A percentile compares a stretch with the other conserved stretches of the same genome.
Conservation (phyloP, 1,140 invertebrate species). For the Belonocnema kinseyi region DNA sequence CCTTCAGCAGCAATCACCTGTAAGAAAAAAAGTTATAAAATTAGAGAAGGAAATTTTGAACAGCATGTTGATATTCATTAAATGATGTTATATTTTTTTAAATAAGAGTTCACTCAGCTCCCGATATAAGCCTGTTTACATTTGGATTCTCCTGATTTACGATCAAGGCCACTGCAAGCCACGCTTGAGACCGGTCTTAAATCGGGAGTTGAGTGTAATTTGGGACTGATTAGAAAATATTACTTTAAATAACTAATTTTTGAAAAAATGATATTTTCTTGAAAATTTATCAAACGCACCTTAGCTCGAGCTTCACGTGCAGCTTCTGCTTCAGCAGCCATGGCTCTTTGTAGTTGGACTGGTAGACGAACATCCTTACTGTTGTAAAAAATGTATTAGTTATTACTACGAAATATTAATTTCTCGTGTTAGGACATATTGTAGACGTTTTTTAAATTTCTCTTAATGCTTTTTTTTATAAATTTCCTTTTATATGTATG, state of each 20-base stretch:
- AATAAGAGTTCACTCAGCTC: no score
- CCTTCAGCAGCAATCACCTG: constrained; percentile 89
- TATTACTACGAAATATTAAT: not conserved
- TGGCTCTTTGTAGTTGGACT: constrained; percentile 90
- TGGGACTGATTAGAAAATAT: no score
- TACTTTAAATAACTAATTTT: no score
- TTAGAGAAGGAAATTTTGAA: not conserved
- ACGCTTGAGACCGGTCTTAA: no score
- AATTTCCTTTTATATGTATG: not conserved
- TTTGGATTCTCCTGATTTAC: no score
- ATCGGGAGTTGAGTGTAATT: no score
- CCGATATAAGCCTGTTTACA: no score
- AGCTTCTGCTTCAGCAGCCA: constrained; percentile 95
- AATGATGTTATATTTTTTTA: not conserved
- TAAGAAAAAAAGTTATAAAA: not conserved
- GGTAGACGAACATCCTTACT: constrained; percentile 95
- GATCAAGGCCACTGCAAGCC: no score
- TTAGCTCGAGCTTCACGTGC: constrained; percentile 87
- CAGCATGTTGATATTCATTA: not conserved
- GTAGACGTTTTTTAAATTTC: no score
- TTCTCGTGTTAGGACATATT: no score
- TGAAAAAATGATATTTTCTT: not conserved
- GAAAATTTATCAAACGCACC: constrained; percentile 66
- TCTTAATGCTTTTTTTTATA: not conserved
- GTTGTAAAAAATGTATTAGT: constrained; percentile 55